Evolutionary conservation across 2,113 vertebrate genomes (phyloP), one percentile per base, ranked within the genome.

Genomic region (Lasiurus borealis): DNA sequence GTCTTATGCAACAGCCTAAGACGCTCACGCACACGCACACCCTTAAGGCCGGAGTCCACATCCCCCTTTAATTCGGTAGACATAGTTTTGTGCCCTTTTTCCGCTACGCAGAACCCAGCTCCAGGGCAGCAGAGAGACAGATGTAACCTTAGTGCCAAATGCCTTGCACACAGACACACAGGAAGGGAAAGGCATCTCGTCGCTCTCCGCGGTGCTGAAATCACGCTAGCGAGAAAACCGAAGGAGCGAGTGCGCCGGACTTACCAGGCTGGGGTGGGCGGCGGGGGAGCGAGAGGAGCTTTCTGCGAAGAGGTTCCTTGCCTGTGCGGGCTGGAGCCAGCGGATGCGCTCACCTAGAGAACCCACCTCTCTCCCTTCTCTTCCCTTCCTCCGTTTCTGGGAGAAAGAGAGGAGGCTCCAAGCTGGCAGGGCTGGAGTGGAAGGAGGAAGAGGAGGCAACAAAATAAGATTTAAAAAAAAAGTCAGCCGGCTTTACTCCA

Each of bases 141-240:
- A 95, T 91, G 78, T 88, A 93, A 97, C 94, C 95, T 97, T 50
- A 71, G 76, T 76, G 95, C 85, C 94, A 94, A 84, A 48, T 5
- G 94, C 94, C 92, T 95, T 73, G 81, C 88, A 73, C 36, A 52
- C 64, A 57, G 44, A 88, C 64, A 85, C 71, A 66, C 40, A n/a
- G 86, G 62, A 80, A 64, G 36, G 31, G 9, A 83, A 80, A 90
- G 13, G 77, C 93, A 68, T 62, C 88, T 57, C 73, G 66, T 94
- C 94, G 97, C 98, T 98, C 98, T 98, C 98, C 98, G 93, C 98
- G 98, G 98, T 98, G 97, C 98, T 98, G 98, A 98, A 97, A 52
- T 90, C 73, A 64, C 85, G 71, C 94, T 50, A 89, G 91, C 31
- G 18, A 83, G 72, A 80, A 85, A 62, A 84, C 10, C 15, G 6